Conservation (phyloP, 2,888 invertebrate genomes). For the Platerodrilus igneus region DNA sequence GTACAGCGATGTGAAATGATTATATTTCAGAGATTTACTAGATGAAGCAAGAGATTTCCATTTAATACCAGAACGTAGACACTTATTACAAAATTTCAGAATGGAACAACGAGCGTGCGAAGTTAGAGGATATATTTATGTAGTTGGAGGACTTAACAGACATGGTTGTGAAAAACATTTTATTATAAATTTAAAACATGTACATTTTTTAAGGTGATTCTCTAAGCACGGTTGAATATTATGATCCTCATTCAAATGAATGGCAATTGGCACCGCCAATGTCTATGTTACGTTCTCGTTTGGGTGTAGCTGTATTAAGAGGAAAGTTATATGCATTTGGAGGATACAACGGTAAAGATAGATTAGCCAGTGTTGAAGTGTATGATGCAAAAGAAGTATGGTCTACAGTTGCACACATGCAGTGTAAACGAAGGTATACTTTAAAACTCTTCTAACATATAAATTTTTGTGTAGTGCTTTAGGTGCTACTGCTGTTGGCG, state of each 20-base stretch:
- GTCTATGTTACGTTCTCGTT: slow-evolving; percentile 76
- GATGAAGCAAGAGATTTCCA: slow-evolving; percentile 88
- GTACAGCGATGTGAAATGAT: too few relatives aligned
- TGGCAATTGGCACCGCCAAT: slow-evolving; percentile 79
- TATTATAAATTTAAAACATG: slow-evolving; percentile 10
- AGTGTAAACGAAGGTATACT: slow-evolving; percentile 68
- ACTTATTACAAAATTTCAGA: slow-evolving; percentile 70
- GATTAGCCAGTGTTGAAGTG: slow-evolving; percentile 79
- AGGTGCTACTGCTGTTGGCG: slow-evolving; percentile 74
- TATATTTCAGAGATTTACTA: slow-evolving; percentile 61
- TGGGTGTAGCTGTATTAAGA: slow-evolving; percentile 79
- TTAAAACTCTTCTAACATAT: slow-evolving; percentile 1
- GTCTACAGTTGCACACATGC: slow-evolving; percentile 75
- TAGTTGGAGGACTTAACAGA: slow-evolving; percentile 80
- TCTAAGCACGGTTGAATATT: slow-evolving; percentile 78
- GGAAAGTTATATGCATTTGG: slow-evolving; percentile 76
- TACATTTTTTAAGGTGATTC: slow-evolving; percentile 59
- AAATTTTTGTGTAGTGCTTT: slow-evolving; percentile 57
- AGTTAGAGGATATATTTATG: slow-evolving; percentile 77
- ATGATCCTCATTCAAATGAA: slow-evolving; percentile 63
- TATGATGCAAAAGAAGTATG: slow-evolving; percentile 73
- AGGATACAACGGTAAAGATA: slow-evolving; percentile 79
- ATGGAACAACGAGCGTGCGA: slow-evolving; percentile 72
- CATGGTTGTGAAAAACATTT: slow-evolving; percentile 54
- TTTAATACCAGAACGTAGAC: slow-evolving; percentile 77